Evolutionary conservation across 2,888 invertebrate species (phyloP), one percentile per base, ranked within the genome.

Genomic region (Ochropleura plecta): DNA sequence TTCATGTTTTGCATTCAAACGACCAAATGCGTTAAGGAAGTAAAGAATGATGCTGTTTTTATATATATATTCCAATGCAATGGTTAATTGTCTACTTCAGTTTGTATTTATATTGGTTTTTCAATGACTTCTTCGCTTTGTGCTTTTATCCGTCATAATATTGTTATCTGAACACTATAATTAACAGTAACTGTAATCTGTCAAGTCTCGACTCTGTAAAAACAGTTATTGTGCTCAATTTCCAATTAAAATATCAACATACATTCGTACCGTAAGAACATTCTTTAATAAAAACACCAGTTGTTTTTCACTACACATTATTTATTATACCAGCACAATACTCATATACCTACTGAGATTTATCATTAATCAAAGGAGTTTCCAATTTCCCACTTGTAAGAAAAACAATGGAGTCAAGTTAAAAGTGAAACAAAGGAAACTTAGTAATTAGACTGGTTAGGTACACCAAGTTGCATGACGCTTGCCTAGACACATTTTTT

Each of bases 1-100:
- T 59, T 71, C 64, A 73, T 70, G 73, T 66, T 72, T 79, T 72
- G 60, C 79, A 83, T 82, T 69, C 60, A 70, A 69, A 51, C 48
- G 40, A 78, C 70, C 79, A 83, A 76, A 76, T 69, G 49, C 51
- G 70, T 76, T 30, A n/a, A 83, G 71, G 75, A 82, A 82, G 67
- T 67, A 70, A 3, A 72, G 10, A 72, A 55, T 78, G 62, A 16
- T 78, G 9, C 53, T 9, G 73, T 20, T 62, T 78, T 66, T 30
- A 63, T 53, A 1, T 53, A 1, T 20, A 64, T 20, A 64, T 74
- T 55, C n/a, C n/a, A 49, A 67, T 67, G 66, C 79, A 79, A 53
- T 48, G 12, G 57, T 60, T 40, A 72, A 78, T 78, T 72, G 60
- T 55, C 44, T 55, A 30, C 10, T 49, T 62, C 30, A 20, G 18